phyloP scores from a whole-genome alignment of 2,797 vertebrate genomes.

The Thripadectes ignobilis region DNA sequence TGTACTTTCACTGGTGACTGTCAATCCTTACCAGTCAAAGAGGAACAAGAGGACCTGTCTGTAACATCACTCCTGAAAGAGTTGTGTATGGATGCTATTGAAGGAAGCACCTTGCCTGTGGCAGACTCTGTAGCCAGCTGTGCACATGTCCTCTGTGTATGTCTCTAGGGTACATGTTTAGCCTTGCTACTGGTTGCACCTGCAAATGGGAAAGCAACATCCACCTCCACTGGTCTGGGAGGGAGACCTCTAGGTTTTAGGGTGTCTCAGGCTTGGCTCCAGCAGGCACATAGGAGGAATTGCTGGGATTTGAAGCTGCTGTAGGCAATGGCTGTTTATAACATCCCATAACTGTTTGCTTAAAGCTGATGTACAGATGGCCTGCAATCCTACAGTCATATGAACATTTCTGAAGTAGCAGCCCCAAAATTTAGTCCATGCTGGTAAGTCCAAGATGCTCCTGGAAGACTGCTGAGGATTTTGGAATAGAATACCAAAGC shows the following conservation, averaged over 20 bases:
- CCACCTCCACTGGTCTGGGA: rapidly evolving
- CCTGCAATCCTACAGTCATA: neutral
- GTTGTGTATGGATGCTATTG: rapidly evolving
- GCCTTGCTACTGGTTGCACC: neutral
- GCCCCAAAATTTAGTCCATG: neutral
- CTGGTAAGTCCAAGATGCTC: neutral
- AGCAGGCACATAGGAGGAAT: neutral
- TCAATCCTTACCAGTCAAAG: neutral
- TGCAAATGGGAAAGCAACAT: neutral
- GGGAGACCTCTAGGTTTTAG: neutral
- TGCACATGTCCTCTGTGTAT: rapidly evolving
- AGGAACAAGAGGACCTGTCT: neutral
- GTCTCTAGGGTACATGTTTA: neutral
- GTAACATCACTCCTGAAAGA: neutral
- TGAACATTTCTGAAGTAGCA: neutral
- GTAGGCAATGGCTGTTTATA: neutral
- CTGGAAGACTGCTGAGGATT: neutral
- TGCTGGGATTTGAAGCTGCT: neutral
- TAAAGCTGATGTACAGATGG: neutral
- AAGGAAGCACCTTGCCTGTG: neutral
- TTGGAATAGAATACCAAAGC: neutral
- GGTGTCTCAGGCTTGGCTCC: neutral
- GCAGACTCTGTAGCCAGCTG: neutral
- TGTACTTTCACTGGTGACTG: neutral
- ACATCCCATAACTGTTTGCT: neutral